Conservation (phyloP, 2,113 vertebrate species). For the Pedetes capensis region DNA sequence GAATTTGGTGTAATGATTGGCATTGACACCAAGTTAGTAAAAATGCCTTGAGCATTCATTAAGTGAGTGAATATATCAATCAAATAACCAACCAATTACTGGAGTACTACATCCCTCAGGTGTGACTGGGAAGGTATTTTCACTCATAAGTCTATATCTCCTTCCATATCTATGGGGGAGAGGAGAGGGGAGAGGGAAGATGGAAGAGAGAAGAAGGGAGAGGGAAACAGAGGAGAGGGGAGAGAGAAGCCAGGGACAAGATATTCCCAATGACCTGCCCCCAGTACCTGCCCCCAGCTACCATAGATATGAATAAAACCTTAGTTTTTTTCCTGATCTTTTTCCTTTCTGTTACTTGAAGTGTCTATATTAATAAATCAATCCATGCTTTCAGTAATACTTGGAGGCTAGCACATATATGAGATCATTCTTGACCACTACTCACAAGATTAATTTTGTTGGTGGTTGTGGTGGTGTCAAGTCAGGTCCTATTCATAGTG, state of each 20-base stretch:
- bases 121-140: neutral
- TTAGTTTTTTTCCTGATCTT: neutral
- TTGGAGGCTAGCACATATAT: neutral
- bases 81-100: neutral
- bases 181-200: no score
- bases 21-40: neutral
- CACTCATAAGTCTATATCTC: neutral
- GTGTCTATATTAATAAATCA: neutral
- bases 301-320: neutral
- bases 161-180: no score
- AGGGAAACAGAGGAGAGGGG: no score
- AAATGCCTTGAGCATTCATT: neutral
- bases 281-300: no score
- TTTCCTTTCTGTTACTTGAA: neutral
- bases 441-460: neutral
- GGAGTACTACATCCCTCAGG: neutral
- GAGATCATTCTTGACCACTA: neutral
- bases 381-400: neutral
- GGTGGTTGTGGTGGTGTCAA: no score
- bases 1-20: no score
- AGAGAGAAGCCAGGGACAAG: no score
- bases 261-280: no score
- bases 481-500: no score
- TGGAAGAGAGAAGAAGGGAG: no score
- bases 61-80: neutral